A percentile compares a stretch with the other conserved stretches of the same genome.
phyloP scores from a whole-genome alignment of 2,888 invertebrate genomes.

The Thera obeliscata region DNA sequence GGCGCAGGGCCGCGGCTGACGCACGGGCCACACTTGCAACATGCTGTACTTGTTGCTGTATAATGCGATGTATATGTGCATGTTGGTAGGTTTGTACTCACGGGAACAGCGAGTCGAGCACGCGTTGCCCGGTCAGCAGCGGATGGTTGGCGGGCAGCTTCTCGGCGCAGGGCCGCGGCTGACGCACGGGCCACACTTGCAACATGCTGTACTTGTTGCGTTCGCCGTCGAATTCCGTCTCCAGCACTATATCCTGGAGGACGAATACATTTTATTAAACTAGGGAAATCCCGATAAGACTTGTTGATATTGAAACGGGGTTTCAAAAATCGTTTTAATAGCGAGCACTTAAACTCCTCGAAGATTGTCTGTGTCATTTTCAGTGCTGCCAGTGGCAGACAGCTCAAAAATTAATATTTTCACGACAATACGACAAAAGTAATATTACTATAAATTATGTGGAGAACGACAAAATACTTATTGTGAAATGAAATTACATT shows the following conservation, averaged over 20 bases:
- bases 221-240: conserved; percentile 99
- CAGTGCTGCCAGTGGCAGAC: too few relatives aligned
- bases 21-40: conserved; percentile 99
- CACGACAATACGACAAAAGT: too few relatives aligned
- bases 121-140: conserved; percentile 98
- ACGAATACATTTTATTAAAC: neutral
- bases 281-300: too few relatives aligned
- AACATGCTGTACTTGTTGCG: conserved; percentile 96
- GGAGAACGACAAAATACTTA: too few relatives aligned
- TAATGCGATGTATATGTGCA: conserved; percentile 35
- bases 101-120: conserved; percentile 99
- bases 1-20: conserved; percentile 97
- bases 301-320: too few relatives aligned
- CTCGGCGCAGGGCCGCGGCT: conserved; percentile 97
- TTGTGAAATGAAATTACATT: too few relatives aligned
- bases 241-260: conserved; percentile 94
- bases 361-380: too few relatives aligned
- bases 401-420: too few relatives aligned
- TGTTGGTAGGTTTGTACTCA: conserved; percentile 74
- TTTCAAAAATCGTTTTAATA: too few relatives aligned
- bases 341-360: too few relatives aligned
- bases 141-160: conserved; percentile 99
- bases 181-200: conserved; percentile 99
- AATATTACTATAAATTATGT: too few relatives aligned
- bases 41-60: conserved; percentile 95